Evolutionary conservation across 2,888 invertebrate species (phyloP).

Genomic region (Dryocosmus kuriphilus): DNA sequence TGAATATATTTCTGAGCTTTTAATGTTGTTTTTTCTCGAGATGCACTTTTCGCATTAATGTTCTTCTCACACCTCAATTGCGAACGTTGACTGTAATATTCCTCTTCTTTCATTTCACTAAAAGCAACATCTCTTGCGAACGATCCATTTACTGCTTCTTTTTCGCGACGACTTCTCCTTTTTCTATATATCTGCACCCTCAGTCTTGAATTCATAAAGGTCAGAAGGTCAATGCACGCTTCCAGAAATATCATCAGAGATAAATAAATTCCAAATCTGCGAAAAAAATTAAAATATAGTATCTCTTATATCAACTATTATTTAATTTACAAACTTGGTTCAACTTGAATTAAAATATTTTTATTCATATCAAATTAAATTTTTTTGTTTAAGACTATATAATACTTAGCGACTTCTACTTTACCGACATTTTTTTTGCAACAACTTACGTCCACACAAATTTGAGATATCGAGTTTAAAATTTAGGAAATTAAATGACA

Average conservation of each 20-base stretch:
- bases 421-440: no score
- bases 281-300: background rate
- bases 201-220: conserved; percentile 3
- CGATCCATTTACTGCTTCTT: conserved; percentile 37
- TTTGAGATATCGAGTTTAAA: no score
- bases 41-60: background rate
- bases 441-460: no score
- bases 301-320: background rate
- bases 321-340: no score
- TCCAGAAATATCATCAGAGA: background rate
- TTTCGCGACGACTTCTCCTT: conserved; percentile 11
- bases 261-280: background rate
- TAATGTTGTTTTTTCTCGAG: background rate
- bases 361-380: no score
- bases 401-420: no score
- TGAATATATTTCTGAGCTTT: conserved; percentile 2
- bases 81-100: conserved; percentile 43
- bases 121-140: conserved; percentile 44
- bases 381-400: no score
- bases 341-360: no score
- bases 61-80: conserved; percentile 20
- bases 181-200: conserved; percentile 29
- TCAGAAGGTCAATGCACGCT: background rate
- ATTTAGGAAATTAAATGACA: no score
- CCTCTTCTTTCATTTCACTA: conserved; percentile 43